Evolutionary conservation across 2,888 invertebrate species (phyloP), one percentile per base, ranked within the genome.

Genomic region (Thera britannica): DNA sequence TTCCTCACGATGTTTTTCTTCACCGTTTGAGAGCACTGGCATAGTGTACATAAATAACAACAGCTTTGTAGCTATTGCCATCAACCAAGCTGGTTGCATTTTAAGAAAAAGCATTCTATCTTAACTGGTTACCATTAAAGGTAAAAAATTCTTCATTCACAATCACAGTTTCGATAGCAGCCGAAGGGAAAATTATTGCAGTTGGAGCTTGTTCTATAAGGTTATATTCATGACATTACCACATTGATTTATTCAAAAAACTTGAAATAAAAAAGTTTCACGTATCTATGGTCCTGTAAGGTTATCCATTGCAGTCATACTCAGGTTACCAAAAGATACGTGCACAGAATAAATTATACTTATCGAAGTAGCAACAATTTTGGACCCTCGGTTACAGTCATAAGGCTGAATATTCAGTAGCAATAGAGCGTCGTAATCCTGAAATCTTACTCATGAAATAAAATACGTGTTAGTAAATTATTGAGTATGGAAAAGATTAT

Each of bases 261-360:
- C 56, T 56, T 56, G 51, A 62, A 46, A 69, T 69, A 65, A 65
- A 65, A 61, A 69, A 69, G 56, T 34, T 52, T 65, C 65, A 69
- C 65, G 65, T 65, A 62, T 69, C 58, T 69, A 61, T 64, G 61
- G 62, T 62, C 65, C 62, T 46, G 62, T 69, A 65, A 69, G 72
- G 72, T 72, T 74, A 74, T 72, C 67, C 72, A 69, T 71, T 71
- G 68, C 68, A 70, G 64, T 51, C 61, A 70, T 72, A 59, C 68
- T 59, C 72, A 73, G 73, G 67, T 67, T 72, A 64, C 65, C 62
- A 55, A 11, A 11, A 52, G 44, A 61, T 8, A 70, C 73, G 72
- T 70, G 73, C 55, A 11, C 41, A 48, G 72, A 73, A 68, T 67
- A 48, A 52, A 61, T 49, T 23, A 66, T 9, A 48, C 51, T 58